Evolutionary conservation across 2,113 vertebrate genomes (phyloP).

Genomic region (Xerus inauris): DNA sequence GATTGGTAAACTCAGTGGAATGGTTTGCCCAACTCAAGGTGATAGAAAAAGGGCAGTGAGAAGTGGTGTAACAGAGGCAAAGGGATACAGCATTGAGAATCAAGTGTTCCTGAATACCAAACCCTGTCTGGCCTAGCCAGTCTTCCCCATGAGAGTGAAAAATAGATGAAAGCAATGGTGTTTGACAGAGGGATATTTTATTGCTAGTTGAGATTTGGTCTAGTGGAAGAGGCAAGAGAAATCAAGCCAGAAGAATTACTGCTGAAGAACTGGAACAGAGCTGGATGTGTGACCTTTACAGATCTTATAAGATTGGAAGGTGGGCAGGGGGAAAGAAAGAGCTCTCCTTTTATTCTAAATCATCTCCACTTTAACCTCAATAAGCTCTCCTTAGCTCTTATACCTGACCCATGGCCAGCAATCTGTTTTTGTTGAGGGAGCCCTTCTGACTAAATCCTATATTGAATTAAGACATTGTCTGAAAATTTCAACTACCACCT

Average conservation of each 20-base stretch:
- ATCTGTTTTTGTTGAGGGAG: not conserved
- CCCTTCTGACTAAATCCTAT: not conserved
- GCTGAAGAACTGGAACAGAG: not conserved
- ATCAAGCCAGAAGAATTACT: not conserved
- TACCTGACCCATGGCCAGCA: not conserved
- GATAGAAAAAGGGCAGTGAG: not conserved
- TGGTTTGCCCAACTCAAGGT: not conserved
- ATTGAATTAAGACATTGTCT: not conserved
- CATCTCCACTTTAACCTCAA: not conserved
- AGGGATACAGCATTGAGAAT: not conserved
- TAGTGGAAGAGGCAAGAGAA: not conserved
- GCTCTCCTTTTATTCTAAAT: not conserved
- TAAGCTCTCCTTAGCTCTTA: not conserved
- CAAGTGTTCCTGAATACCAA: not conserved
- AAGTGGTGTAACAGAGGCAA: not conserved
- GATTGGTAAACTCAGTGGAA: not conserved
- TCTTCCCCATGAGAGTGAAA: not conserved
- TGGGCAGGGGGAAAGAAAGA: not conserved
- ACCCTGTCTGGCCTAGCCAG: not conserved
- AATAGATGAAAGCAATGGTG: not conserved
- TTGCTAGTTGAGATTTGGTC: not conserved
- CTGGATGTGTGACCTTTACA: not conserved
- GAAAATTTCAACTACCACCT: slow-evolving; percentile 1
- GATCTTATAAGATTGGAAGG: not conserved
- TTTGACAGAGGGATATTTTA: not conserved